Percentiles rank a stretch among this genome's conserved stretches.
Evolutionary conservation across 2,888 invertebrate genomes (phyloP).

Genomic region (Temnothorax ravouxi): DNA sequence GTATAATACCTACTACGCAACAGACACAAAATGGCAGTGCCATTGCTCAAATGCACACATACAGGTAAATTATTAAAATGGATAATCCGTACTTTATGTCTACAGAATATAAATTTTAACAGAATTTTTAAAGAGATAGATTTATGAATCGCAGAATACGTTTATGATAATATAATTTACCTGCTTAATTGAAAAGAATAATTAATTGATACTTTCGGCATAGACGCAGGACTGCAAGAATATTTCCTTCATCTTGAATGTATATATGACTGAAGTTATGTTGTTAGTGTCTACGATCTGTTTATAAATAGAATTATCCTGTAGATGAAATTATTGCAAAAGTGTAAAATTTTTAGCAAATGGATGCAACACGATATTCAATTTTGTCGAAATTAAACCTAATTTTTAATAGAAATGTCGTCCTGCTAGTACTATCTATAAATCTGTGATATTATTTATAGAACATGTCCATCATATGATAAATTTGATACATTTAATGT

Average conservation of each 20-base stretch:
- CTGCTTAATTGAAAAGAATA: not conserved
- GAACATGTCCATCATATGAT: not conserved
- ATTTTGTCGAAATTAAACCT: not conserved
- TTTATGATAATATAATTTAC: not conserved
- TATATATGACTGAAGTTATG: not conserved
- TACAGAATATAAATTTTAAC: not conserved
- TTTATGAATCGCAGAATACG: not conserved
- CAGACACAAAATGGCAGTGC: conserved; percentile 23
- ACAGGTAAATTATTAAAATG: conserved; percentile 16
- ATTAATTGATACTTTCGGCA: not conserved
- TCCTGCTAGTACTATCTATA: not conserved
- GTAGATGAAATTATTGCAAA: not conserved
- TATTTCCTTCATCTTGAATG: not conserved
- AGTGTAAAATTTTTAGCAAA: not conserved
- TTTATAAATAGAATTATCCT: not conserved
- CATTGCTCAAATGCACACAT: not conserved
- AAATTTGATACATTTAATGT: not conserved
- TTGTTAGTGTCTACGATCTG: not conserved
- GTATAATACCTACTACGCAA: conserved; percentile 60
- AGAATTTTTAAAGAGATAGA: not conserved
- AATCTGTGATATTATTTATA: not conserved
- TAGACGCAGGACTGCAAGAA: not conserved
- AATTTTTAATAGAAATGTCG: not conserved
- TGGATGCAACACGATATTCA: not conserved
- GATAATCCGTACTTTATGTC: not conserved